A percentile compares a stretch with the other conserved stretches of the same genome.
These are phyloP conservation scores for Plebejus argus DNA, from an alignment of 2,888 invertebrate genomes.

Conservation along the genomic window DNA sequence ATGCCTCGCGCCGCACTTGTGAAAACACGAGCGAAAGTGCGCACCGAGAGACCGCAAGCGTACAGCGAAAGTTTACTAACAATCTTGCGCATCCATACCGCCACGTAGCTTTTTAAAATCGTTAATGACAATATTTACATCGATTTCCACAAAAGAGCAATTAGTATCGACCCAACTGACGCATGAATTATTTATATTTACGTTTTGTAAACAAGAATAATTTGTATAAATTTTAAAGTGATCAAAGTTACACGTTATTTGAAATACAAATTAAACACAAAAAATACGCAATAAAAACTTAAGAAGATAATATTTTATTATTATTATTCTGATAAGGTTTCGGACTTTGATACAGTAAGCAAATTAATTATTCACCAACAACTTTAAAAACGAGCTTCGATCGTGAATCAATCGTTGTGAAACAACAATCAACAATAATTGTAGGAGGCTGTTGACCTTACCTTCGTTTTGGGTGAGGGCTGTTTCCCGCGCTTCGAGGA, in stretches of 20 bases:
- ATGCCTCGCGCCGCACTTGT: conserved; percentile 33
- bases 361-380: conserved; percentile 12
- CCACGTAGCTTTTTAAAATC: conserved; percentile 39
- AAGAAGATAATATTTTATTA: neutral
- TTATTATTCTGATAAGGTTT: neutral
- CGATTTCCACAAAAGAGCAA: neutral
- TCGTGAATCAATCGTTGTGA: conserved; percentile 29
- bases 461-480: conserved; percentile 78
- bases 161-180: neutral
- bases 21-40: conserved; percentile 63
- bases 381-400: neutral
- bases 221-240: conserved; percentile 17
- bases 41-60: conserved; percentile 39
- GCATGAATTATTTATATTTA: conserved; percentile 19
- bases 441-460: conserved; percentile 70
- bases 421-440: conserved; percentile 40
- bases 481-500: conserved; percentile 80
- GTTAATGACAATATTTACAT: conserved; percentile 2
- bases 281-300: neutral
- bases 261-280: neutral
- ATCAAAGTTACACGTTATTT: neutral
- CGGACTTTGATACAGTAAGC: neutral
- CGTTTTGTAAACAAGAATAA: conserved; percentile 11
- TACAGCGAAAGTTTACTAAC: conserved; percentile 65
- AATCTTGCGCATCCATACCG: conserved; percentile 41